A percentile compares a stretch with the other conserved stretches of the same genome.
Evolutionary conservation across 1,140 invertebrate species (phyloP).

Genomic region (Zaprionus gabonicus): DNA sequence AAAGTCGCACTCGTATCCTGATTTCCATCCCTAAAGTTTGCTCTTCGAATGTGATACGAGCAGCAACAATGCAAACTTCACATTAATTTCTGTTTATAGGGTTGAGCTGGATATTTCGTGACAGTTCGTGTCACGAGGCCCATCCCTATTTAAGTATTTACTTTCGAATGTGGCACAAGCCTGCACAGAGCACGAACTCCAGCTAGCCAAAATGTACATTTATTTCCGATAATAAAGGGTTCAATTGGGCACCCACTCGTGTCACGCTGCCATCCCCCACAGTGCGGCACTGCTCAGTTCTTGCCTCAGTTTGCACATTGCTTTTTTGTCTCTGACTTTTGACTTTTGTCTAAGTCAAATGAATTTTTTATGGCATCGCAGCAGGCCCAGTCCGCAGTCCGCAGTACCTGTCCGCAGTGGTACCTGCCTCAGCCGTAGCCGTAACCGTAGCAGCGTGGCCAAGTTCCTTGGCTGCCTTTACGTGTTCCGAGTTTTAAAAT

Average conservation of each 20-base stretch:
- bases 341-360: constrained; percentile 78
- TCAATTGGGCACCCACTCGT: background rate
- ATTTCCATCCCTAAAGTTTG: no score
- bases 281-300: background rate
- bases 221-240: background rate
- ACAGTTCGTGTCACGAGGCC: no score
- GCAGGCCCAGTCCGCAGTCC: background rate
- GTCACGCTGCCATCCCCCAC: constrained; percentile 12
- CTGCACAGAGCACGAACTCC: no score
- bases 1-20: no score
- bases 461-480: constrained; percentile 51
- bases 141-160: no score
- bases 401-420: constrained; percentile 18
- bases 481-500: constrained; percentile 62
- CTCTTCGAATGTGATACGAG: background rate
- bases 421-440: constrained; percentile 12
- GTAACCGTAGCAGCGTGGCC: constrained; percentile 6
- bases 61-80: background rate
- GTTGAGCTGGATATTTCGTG: no score
- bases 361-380: constrained; percentile 77
- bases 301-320: constrained; percentile 21
- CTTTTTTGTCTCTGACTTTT: constrained; percentile 62
- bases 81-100: no score
- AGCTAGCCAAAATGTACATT: background rate
- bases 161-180: no score